Evolutionary conservation across 2,888 invertebrate genomes (phyloP), one percentile per base, ranked within the genome.

Genomic region (Myopa tessellatipennis): DNA sequence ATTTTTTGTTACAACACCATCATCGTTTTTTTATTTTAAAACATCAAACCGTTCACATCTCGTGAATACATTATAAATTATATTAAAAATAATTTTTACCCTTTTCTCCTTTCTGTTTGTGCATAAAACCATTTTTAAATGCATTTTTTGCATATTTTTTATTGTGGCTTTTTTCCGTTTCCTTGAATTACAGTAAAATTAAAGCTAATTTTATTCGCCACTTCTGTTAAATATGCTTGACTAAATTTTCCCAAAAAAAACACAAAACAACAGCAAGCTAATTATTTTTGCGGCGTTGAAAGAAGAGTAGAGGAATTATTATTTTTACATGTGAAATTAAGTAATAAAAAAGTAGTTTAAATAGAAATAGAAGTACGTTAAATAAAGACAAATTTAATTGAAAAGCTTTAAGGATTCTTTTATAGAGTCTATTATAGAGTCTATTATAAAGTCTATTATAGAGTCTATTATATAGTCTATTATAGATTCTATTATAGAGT

Each of bases 191-290:
- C 10, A 45, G 7, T 10, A 8, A 45, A 38, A 68, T 52, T 70
- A 12, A 65, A 70, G 18, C 50, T 12, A 50, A 60, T 73, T 61
- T 55, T 73, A 38, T 60, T 40, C 50, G 61, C 61, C 34, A 40
- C 73, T 73, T 45, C 63, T 55, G 73, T 34, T 60, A 38, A 55
- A 55, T n/a, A 72, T n/a, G 58, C 72, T 38, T 58, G 72, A 38
- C 58, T 72, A 34, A 38, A 16, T 69, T 69, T n/a, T 45, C 12
- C 4, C 1, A 45, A 6, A 34, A 69, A 69, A 40, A 34, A 45
- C 1, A 6, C 1, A 69, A 69, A 2, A 14, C 0, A 18, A 8
- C 26, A 69, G 18, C 40, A 50, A 50, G 63, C 63, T 63, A 63
- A 63, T 63, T 63, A 63, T n/a, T 16, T n/a, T 6, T 45, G 4